phyloP scores from a whole-genome alignment of 1,140 invertebrate genomes.

The Drosophila varians region DNA sequence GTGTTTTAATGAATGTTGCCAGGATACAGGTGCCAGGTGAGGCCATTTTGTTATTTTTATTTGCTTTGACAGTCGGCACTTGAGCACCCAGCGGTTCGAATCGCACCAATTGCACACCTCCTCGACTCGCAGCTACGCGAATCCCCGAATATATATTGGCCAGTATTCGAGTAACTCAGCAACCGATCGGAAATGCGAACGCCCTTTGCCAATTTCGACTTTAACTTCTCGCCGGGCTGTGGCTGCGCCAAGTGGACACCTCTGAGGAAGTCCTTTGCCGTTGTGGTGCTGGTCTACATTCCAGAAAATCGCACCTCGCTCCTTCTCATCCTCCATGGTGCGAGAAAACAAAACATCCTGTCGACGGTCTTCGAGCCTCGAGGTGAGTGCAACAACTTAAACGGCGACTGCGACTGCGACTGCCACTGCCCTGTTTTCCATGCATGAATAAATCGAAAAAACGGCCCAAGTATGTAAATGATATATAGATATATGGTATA shows the following conservation, averaged over 20 bases:
- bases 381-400: constrained; percentile 47
- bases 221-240: constrained; percentile 73
- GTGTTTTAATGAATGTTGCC: constrained; percentile 83
- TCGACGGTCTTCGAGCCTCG: constrained; percentile 5
- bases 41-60: constrained; percentile 83
- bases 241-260: constrained; percentile 1
- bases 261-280: constrained; percentile 1
- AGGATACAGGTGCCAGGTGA: constrained; percentile 79
- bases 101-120: constrained; percentile 15
- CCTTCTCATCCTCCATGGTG: constrained; percentile 35
- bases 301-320: constrained; percentile 11
- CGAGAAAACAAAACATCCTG: constrained; percentile 12
- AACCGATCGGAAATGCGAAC: constrained; percentile 61
- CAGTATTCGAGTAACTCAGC: constrained; percentile 21
- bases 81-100: constrained; percentile 54
- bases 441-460: constrained; percentile 39
- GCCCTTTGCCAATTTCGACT: constrained; percentile 74
- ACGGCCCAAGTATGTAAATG: constrained; percentile 30
- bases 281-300: not conserved
- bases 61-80: constrained; percentile 81
- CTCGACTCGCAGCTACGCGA: constrained; percentile 4
- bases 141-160: constrained; percentile 23
- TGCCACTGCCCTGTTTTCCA: not conserved
- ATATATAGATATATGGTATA: constrained; percentile 3
- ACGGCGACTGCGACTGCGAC: not conserved